Base-by-base conservation (phyloP, 2,113 vertebrate species). In the Xyrauchen texanus region DNA sequence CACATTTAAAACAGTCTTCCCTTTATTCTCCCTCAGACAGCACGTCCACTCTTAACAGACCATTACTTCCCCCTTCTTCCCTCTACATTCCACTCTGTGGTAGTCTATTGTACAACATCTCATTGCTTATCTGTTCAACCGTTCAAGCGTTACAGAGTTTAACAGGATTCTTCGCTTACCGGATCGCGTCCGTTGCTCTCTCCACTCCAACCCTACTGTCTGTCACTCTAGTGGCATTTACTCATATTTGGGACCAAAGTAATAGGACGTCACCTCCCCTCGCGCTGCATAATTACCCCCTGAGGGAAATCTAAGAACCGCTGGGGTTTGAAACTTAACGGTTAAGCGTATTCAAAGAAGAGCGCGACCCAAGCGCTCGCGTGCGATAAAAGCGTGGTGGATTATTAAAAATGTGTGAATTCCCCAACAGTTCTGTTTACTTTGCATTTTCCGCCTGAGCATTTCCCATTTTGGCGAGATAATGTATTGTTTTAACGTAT, bases 351-450 rank as follows among this genome's bases (percentile, higher is more conserved):
- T 88, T 81, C 76, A 81, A 80, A 67, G 76, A 34, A 52, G 76
- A 83, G 52, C 82, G 78, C 80, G 74, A 70, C 85, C 21, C 21
- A 1, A 34, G 21, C 60, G 68, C 71, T 80, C 76, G 63, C 79
- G 70, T 78, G 80, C 66, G 64, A 62, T 83, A 79, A 86, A 82
- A 78, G 64, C 86, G 80, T 52, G 21, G 21, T 34, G 69, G 67
- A 87, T 82, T 77, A 70, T 83, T 76, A 49, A 65, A 79, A 71
- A 72, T 58, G 80, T 81, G 63, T 15, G 80, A 82, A 82, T 87
- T 85, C 85, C 86, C 84, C 80, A 87, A 87, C 89, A 88, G 81
- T 86, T 88, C 7, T 87, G 90, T 87, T 90, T 88, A 91, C 86
- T 86, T 78, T 82, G 84, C 90, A 86, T 90, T 89, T 88, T 86